phyloP scores from a whole-genome alignment of 2,797 vertebrate genomes.

The Amphiprion clarkii region DNA sequence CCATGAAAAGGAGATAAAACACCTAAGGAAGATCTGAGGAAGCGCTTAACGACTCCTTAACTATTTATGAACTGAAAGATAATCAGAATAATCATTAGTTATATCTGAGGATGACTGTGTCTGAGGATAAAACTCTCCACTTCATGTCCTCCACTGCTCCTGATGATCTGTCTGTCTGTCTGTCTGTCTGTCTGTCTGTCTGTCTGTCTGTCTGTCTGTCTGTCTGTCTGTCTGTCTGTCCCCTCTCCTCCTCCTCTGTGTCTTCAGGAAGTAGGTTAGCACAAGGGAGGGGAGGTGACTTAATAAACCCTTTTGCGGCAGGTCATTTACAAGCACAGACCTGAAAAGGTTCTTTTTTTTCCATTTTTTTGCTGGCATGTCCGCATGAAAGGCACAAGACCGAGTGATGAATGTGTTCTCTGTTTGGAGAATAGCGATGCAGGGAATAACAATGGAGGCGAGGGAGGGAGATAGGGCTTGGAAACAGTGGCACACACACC shows the following conservation, averaged over 20 bases:
- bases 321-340: constrained; percentile 56
- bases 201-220: not conserved
- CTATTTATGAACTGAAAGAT: no score
- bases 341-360: constrained; percentile 34
- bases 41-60: no score
- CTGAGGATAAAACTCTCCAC: no score
- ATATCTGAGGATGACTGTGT: no score
- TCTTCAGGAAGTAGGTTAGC: constrained; percentile 55
- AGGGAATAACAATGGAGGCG: constrained; percentile 43
- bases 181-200: not conserved
- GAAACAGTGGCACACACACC: constrained; percentile 26
- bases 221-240: not conserved
- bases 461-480: not conserved
- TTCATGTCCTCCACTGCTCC: not conserved
- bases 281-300: constrained; percentile 34
- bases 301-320: constrained; percentile 50
- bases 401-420: constrained; percentile 60
- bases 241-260: constrained; percentile 15
- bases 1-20: no score
- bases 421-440: constrained; percentile 41
- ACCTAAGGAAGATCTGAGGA: no score
- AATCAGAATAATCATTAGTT: no score
- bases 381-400: constrained; percentile 47
- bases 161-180: not conserved
- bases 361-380: constrained; percentile 2